Evolutionary conservation across 1,140 invertebrate genomes (phyloP).

Genomic region (Orussus abietinus): DNA sequence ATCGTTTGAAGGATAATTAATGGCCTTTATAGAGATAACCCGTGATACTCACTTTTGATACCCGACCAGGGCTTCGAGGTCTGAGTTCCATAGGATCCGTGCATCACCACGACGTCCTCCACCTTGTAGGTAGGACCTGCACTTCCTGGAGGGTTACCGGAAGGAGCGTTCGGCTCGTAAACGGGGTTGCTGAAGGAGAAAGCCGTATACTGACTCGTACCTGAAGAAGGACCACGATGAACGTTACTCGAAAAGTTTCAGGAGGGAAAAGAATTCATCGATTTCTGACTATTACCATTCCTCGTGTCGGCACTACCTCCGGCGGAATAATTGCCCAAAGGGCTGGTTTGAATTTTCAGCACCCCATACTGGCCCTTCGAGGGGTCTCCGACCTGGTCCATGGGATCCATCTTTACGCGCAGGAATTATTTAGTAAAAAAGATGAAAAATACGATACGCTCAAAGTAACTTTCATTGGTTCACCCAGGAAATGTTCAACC

Average conservation of each 20-base stretch:
- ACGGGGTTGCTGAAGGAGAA: slow-evolving; percentile 77
- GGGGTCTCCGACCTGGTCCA: slow-evolving; percentile 52
- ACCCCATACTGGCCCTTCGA: slow-evolving; percentile 58
- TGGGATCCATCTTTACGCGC: slow-evolving; percentile 53
- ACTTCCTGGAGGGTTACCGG: slow-evolving; percentile 53
- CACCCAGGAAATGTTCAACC: no score
- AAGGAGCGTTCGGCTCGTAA: slow-evolving; percentile 64
- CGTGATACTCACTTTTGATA: slow-evolving; percentile 59
- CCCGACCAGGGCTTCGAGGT: slow-evolving; percentile 56
- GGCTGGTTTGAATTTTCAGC: slow-evolving; percentile 58
- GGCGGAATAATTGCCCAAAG: slow-evolving; percentile 43
- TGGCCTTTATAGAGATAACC: no score
- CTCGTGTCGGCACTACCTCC: slow-evolving; percentile 30
- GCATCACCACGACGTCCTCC: slow-evolving; percentile 71
- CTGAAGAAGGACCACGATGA: slow-evolving; percentile 19
- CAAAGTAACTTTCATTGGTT: no score
- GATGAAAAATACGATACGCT: slow-evolving; percentile 10
- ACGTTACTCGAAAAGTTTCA: not conserved
- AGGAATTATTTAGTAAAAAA: slow-evolving; percentile 16
- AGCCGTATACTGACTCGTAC: slow-evolving; percentile 53
- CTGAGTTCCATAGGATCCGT: slow-evolving; percentile 54
- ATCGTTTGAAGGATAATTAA: no score
- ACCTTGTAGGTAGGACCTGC: slow-evolving; percentile 70
- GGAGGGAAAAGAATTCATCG: not conserved
- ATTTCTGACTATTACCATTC: slow-evolving; percentile 25